Percentiles rank a stretch among this genome's conserved stretches.
Evolutionary conservation across 2,113 vertebrate species (phyloP).

Genomic region (Chionodraco myersi): DNA sequence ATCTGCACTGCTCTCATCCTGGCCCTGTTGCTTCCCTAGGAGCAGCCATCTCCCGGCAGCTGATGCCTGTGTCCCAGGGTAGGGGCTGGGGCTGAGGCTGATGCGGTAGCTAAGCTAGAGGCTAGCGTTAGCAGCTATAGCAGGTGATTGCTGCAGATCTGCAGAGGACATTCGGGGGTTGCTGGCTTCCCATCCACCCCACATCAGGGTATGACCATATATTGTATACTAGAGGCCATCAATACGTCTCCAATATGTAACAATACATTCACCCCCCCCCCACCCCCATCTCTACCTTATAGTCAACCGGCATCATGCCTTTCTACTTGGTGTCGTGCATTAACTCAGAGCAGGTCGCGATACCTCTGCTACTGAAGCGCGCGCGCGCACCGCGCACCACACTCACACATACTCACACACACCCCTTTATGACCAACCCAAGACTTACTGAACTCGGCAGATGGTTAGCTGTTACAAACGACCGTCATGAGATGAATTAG

Average conservation of each 20-base stretch:
- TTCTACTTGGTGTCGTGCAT: slow-evolving; percentile 28
- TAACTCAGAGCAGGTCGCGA: slow-evolving; percentile 44
- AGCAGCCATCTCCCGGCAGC: slow-evolving; percentile 46
- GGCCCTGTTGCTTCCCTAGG: neutral
- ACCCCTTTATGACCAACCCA: slow-evolving; percentile 12
- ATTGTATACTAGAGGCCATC: neutral
- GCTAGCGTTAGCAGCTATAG: slow-evolving; percentile 55
- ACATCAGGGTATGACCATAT: neutral
- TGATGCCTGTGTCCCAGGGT: slow-evolving; percentile 53
- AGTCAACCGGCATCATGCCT: slow-evolving; percentile 39
- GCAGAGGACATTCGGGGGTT: slow-evolving; percentile 45
- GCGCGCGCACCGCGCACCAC: neutral
- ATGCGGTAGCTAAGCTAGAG: slow-evolving; percentile 69
- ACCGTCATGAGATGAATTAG: slow-evolving; percentile 3
- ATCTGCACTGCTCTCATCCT: neutral
- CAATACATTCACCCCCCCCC: slow-evolving; percentile 33
- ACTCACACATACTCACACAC: slow-evolving; percentile 16
- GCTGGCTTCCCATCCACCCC: slow-evolving; percentile 18
- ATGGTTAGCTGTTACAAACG: neutral
- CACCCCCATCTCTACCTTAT: slow-evolving; percentile 6
- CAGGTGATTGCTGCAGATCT: slow-evolving; percentile 64
- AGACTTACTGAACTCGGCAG: slow-evolving; percentile 1
- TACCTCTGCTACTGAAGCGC: slow-evolving; percentile 44
- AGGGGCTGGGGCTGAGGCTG: slow-evolving; percentile 43
- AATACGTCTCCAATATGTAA: neutral